These are phyloP conservation scores for Manis pentadactyla DNA, from an alignment of 2,797 vertebrate genomes.

Conservation along the genomic window DNA sequence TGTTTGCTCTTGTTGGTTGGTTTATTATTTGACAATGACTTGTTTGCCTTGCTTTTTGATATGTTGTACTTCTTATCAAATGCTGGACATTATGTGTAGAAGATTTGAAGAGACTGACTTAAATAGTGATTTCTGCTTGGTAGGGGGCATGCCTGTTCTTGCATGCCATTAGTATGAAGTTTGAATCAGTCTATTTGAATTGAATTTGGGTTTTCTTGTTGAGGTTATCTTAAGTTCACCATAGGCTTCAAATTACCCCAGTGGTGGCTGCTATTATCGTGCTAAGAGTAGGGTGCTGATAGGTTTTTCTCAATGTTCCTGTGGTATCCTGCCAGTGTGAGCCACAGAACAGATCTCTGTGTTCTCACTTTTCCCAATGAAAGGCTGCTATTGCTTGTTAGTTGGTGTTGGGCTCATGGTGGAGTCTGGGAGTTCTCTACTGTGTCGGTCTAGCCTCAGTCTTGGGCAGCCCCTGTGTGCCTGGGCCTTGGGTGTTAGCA, in stretches of 20 bases:
- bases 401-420: background rate
- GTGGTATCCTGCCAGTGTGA: background rate
- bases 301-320: background rate
- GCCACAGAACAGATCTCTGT: background rate
- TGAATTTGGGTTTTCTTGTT: background rate
- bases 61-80: background rate
- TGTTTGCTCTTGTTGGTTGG: background rate
- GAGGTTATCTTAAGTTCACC: background rate
- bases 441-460: background rate
- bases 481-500: background rate
- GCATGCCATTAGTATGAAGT: background rate
- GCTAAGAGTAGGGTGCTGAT: background rate
- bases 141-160: background rate
- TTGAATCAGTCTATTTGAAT: background rate
- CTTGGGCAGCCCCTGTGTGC: background rate
- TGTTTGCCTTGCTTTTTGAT: background rate
- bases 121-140: background rate
- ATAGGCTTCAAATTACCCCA: background rate
- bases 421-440: background rate
- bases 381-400: background rate
- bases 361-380: background rate
- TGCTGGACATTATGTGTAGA: background rate
- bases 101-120: background rate
- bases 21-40: background rate
- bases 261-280: background rate